Percentiles rank a stretch among this genome's conserved stretches.
phyloP scores from a whole-genome alignment of 1,140 invertebrate species.

The Ostrea edulis region DNA sequence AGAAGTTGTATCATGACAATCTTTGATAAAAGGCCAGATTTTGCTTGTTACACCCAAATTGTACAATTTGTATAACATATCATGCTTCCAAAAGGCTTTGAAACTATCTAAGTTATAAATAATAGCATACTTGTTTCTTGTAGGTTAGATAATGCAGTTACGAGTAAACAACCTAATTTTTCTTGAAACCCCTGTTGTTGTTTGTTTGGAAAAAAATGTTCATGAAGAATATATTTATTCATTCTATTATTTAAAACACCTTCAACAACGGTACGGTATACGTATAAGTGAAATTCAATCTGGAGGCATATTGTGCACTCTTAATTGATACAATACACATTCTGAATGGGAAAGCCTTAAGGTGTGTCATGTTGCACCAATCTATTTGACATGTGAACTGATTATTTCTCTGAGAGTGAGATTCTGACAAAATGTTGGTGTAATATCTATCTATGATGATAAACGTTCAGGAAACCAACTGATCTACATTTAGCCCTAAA shows the following conservation, averaged over 20 bases:
- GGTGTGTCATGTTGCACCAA: no score
- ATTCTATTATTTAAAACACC: neutral
- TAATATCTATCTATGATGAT: no score
- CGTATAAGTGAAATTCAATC: no score
- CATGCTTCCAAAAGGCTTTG: slow-evolving; percentile 2
- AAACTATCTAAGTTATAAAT: neutral
- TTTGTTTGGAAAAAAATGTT: neutral
- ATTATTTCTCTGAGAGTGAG: no score
- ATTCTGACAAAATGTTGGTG: no score
- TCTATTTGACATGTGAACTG: no score
- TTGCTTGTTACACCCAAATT: neutral
- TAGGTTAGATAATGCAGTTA: neutral
- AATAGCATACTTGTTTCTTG: neutral
- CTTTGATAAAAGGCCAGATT: neutral
- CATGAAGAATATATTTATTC: neutral
- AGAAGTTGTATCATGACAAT: neutral
- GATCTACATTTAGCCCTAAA: no score
- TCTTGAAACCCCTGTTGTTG: slow-evolving; percentile 1
- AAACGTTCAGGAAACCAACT: no score
- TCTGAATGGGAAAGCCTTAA: no score
- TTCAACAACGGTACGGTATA: no score
- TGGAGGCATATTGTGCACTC: no score
- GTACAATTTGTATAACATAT: neutral
- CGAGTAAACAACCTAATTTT: slow-evolving; percentile 28
- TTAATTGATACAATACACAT: no score